These are phyloP conservation scores for Formicarius rufipectus DNA, from an alignment of 2,113 vertebrate species.

Conservation along the genomic window DNA sequence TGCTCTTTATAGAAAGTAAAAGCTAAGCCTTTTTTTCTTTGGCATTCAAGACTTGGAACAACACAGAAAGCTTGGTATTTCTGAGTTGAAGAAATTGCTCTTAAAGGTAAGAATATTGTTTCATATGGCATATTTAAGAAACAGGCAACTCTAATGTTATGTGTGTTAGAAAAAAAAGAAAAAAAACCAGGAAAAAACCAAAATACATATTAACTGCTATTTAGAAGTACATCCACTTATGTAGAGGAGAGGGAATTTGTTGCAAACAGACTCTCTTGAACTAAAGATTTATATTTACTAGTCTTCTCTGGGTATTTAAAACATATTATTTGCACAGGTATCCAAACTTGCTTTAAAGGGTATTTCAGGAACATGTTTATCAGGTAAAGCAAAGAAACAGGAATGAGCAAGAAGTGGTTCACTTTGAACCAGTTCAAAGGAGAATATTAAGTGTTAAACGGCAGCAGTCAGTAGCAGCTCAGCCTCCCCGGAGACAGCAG, in stretches of 20 bases:
- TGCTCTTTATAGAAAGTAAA: background rate
- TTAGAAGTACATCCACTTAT: background rate
- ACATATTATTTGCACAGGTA: background rate
- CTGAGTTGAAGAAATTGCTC: background rate
- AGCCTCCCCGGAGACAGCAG: background rate
- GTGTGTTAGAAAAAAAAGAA: background rate
- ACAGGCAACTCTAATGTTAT: background rate
- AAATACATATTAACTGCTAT: background rate
- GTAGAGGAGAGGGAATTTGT: background rate
- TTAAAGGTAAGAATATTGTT: background rate
- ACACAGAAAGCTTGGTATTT: background rate
- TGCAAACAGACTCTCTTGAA: background rate
- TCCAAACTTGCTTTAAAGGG: background rate
- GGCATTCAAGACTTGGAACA: background rate
- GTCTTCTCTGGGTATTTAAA: background rate
- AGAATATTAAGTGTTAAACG: background rate
- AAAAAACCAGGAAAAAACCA: background rate
- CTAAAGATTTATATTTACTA: background rate
- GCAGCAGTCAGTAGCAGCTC: background rate
- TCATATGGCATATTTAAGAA: background rate
- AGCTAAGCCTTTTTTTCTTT: background rate
- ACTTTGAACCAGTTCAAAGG: background rate
- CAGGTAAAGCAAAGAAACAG: background rate
- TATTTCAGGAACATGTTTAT: background rate
- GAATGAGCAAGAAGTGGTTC: background rate